phyloP scores from a whole-genome alignment of 2,888 invertebrate genomes.

The Acronicta leporina region DNA sequence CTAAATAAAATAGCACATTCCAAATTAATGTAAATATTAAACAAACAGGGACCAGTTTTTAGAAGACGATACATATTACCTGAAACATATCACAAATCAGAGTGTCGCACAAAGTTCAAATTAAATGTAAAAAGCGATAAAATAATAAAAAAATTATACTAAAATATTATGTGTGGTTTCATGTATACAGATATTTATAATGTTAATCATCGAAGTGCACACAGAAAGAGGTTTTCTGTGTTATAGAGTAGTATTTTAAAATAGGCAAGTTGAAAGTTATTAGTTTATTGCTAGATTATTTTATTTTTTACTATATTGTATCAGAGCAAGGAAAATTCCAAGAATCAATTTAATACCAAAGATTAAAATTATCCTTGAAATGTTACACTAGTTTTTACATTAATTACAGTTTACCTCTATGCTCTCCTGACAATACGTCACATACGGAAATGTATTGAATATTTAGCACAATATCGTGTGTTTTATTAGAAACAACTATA shows the following conservation, averaged over 20 bases:
- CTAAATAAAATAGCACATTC: too few relatives aligned
- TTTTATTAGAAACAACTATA: too few relatives aligned
- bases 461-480: too few relatives aligned
- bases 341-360: conserved; percentile 14
- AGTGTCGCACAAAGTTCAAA: conserved; percentile 5
- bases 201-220: neutral
- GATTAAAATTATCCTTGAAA: conserved; percentile 12
- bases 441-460: neutral
- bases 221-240: too few relatives aligned
- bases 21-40: conserved; percentile 33
- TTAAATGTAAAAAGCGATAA: neutral
- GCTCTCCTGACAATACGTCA: neutral
- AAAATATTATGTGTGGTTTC: neutral
- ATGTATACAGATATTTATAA: neutral
- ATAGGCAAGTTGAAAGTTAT: neutral
- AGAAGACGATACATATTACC: conserved; percentile 5
- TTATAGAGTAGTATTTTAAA: neutral
- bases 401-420: neutral
- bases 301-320: neutral
- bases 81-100: too few relatives aligned
- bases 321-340: neutral
- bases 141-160: neutral
- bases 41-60: neutral
- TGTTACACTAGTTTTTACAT: neutral
- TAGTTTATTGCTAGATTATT: neutral